Base-by-base conservation (phyloP, 2,797 vertebrate genomes). In the Hoplostethus mediterraneus region DNA sequence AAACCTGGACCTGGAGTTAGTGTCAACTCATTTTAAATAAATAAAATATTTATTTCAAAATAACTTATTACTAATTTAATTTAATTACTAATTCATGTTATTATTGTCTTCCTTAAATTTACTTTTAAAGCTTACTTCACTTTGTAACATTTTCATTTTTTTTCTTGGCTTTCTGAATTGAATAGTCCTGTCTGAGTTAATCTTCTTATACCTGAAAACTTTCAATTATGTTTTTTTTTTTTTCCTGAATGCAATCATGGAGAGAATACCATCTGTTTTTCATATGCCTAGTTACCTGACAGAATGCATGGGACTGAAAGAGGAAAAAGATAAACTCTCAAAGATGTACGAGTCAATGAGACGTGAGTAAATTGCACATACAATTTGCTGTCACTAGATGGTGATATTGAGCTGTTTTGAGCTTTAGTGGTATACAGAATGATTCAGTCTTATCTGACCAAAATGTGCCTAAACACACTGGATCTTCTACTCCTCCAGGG, bases 271-370 rank as follows among this genome's bases (percentile, higher is more conserved):
- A 6, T 5, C 14, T 57, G 49, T 75, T 1, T 62, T 49, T 61
- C 0, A 4, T 30, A 58, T 73, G 28, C 71, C 3, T 63, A 99
- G 98, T 88, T 99, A 99, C 82, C 94, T 99, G 87, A 95, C 92
- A 51, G 97, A 97, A 86, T 96, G 93, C 82, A 89, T 99, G 72
- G 93, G 89, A 73, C 89, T 98, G 79, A 97, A 95, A 88, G 96
- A 96, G 2, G 91, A 96, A 56, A 95, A 90, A 88, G 88, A 93
- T 69, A 91, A 86, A 1, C 90, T 97, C 44, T 91, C 93, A 5
- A 95, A 95, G 75, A 91, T 97, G 89, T 93, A 96, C 1, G 98
- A 98, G 25, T 87, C 90, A n/a, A 97, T 99, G 97, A 97, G 96
- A 95, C 92, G 98, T 99, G 94, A 96, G 98, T 96, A 25, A 80